Base-by-base conservation (phyloP, 2,797 vertebrate genomes). In the Cheirogaleus major region DNA sequence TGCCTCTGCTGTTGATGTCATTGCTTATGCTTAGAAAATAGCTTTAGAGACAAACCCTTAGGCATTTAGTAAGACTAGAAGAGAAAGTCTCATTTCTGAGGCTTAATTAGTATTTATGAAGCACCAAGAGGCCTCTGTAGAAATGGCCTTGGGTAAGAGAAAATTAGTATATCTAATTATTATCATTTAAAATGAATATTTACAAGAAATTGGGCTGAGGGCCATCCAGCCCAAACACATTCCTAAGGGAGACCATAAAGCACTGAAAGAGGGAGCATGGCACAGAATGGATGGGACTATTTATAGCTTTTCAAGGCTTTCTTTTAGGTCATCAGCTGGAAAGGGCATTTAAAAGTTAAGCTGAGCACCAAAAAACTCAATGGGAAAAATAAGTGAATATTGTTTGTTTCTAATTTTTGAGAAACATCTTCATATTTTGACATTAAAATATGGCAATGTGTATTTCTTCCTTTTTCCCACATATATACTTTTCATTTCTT, bases 101-200 rank as follows among this genome's bases (percentile, higher is more conserved):
- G 25, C 76, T 95, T 95, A 89, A 97, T 97, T 97, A 93, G 95
- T 95, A 92, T 96, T 95, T 90, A 48, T 95, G 35, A 80, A 96
- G 43, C 48, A 86, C 96, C 63, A 59, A 89, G 27, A 86, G 38
- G 25, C 95, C 93, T 96, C 50, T 89, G 25, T 89, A 94, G 86
- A 96, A 95, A 94, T 84, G 61, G 85, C 80, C 79, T 91, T 75
- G 89, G 65, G 69, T 57, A 95, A 94, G 11, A 91, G 81, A 30
- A 97, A 95, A 97, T 98, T 83, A 89, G 82, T 96, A 55, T 96
- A 96, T 97, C 92, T 86, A 96, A 98, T 97, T 96, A 96, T 97
- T 95, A 86, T 95, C 94, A 95, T 97, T 97, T 96, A 97, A 97
- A 96, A 90, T 89, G 92, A 96, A 93, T 96, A 96, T 96, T 95